These are phyloP conservation scores for Pristionchus entomophagus DNA, from an alignment of 2,888 invertebrate genomes.

Conservation along the genomic window DNA sequence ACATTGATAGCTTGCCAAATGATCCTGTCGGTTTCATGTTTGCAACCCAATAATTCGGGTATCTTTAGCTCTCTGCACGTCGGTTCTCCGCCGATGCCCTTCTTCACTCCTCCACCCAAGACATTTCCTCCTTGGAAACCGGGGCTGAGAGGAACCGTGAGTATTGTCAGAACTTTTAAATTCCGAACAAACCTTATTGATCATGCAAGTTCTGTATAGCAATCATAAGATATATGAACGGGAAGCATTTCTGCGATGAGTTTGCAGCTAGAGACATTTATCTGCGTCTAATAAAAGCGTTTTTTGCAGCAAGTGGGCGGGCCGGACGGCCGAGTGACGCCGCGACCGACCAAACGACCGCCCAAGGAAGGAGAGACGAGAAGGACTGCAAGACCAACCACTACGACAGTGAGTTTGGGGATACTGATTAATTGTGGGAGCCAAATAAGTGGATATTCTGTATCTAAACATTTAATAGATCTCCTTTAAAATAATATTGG, in stretches of 20 bases:
- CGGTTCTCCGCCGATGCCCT: slow-evolving; percentile 61
- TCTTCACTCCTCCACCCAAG: slow-evolving; percentile 68
- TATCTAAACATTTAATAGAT: no score
- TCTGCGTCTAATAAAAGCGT: neutral
- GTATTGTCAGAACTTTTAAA: no score
- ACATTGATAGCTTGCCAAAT: no score
- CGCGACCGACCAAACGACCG: slow-evolving; percentile 26
- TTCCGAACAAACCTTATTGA: no score
- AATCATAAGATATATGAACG: no score
- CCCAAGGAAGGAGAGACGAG: slow-evolving; percentile 17
- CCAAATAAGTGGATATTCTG: no score
- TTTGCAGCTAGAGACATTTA: neutral
- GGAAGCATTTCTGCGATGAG: no score
- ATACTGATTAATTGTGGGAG: no score
- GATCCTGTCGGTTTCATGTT: no score
- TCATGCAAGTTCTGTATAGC: no score
- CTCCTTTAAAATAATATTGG: no score
- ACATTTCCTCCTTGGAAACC: slow-evolving; percentile 48
- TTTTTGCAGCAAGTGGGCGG: slow-evolving; percentile 62
- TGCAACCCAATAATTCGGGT: no score
- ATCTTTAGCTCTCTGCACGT: slow-evolving; percentile 52
- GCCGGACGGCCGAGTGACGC: slow-evolving; percentile 54
- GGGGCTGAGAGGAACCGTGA: neutral
- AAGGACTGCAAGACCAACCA: neutral
- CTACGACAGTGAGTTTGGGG: neutral